Evolutionary conservation across 2,113 vertebrate genomes (phyloP).

Genomic region (Nipponia nippon): DNA sequence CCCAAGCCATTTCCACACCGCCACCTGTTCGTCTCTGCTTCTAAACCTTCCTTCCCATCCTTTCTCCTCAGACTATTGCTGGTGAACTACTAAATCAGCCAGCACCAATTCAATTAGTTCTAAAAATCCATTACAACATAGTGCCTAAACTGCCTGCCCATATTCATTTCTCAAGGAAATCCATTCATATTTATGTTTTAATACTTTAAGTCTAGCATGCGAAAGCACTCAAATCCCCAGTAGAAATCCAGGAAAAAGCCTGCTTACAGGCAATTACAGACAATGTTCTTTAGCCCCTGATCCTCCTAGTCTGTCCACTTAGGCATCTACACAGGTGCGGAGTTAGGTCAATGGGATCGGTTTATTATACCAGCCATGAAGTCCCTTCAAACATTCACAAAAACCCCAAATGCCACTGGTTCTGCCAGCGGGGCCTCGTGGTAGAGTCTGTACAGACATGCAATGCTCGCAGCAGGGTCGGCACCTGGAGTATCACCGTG

Average conservation of each 20-base stretch:
- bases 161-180: conserved; percentile 44
- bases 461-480: accelerated
- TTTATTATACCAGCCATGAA: neutral
- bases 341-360: neutral
- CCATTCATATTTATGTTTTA: conserved; percentile 59
- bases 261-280: conserved; percentile 6
- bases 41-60: neutral
- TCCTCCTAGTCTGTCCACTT: neutral
- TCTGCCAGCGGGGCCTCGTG: accelerated
- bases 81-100: neutral
- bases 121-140: conserved; percentile 43
- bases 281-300: neutral
- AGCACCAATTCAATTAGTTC: conserved; percentile 37
- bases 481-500: neutral
- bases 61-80: neutral
- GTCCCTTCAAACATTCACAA: neutral
- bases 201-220: conserved; percentile 47
- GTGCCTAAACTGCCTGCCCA: conserved; percentile 24
- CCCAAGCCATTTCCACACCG: neutral
- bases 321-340: neutral
- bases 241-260: conserved; percentile 32
- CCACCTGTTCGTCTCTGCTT: neutral
- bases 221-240: conserved; percentile 41
- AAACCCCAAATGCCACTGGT: neutral
- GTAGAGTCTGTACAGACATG: neutral